phyloP scores from a whole-genome alignment of 2,888 invertebrate genomes.

The Aradus depressus region DNA sequence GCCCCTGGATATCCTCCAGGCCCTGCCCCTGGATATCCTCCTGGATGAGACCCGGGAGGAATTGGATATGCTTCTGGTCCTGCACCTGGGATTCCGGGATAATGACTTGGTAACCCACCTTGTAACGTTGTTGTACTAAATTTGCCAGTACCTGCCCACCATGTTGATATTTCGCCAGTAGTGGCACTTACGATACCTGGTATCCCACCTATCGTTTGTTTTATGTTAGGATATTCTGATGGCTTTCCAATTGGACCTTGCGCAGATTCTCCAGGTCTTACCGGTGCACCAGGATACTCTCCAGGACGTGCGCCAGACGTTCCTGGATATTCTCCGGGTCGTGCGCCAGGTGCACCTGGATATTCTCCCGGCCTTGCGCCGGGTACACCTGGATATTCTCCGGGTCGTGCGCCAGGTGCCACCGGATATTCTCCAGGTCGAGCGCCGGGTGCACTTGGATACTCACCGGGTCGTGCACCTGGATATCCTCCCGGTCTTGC shows the following conservation, averaged over 20 bases:
- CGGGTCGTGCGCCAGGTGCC: slow-evolving; percentile 12
- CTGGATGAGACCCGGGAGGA: too few relatives aligned
- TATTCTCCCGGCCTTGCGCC: slow-evolving; percentile 16
- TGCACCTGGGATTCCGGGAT: slow-evolving; percentile 7
- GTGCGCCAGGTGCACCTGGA: slow-evolving; percentile 9
- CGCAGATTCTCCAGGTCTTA: slow-evolving; percentile 16
- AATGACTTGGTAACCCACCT: too few relatives aligned
- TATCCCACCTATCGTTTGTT: too few relatives aligned
- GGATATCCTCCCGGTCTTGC: slow-evolving; percentile 18
- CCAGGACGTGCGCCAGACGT: slow-evolving; percentile 9
- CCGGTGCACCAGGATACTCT: slow-evolving; percentile 1
- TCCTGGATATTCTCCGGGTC: slow-evolving; percentile 21
- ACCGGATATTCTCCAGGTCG: slow-evolving; percentile 20
- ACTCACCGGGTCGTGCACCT: slow-evolving; percentile 20
- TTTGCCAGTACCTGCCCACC: too few relatives aligned
- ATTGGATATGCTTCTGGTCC: slow-evolving; percentile 18
- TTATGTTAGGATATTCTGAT: slow-evolving; percentile 16
- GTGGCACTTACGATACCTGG: too few relatives aligned
- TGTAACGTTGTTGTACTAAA: too few relatives aligned
- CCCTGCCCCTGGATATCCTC: not conserved
- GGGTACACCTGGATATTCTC: slow-evolving; percentile 9
- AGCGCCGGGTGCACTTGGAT: slow-evolving; percentile 1
- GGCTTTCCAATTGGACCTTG: slow-evolving; percentile 14
- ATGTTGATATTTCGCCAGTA: too few relatives aligned
- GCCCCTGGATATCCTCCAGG: slow-evolving; percentile 3